A percentile compares a stretch with the other conserved stretches of the same genome.
Evolutionary conservation across 1,140 invertebrate species (phyloP).

Genomic region (Mizuhopecten yessoensis): DNA sequence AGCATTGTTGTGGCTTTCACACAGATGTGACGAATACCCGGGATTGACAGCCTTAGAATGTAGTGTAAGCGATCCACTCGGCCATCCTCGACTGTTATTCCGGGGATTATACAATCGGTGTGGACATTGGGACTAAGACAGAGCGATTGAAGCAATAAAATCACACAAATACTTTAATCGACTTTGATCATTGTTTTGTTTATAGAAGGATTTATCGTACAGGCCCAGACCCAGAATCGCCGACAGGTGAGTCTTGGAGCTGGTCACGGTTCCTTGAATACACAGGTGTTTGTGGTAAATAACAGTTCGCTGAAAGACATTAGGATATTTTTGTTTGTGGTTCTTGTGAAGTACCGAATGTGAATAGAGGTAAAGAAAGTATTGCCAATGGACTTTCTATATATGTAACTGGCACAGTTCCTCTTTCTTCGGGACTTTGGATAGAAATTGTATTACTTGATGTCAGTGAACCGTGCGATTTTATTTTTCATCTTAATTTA

Average conservation of each 20-base stretch:
- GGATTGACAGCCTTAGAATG: background rate
- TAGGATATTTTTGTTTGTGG: constrained; percentile 6
- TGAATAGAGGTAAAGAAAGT: constrained; percentile 1
- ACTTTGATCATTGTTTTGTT: constrained; percentile 29
- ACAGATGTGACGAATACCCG: background rate
- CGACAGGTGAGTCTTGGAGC: background rate
- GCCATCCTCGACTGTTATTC: background rate
- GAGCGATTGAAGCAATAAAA: constrained; percentile 33
- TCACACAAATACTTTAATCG: constrained; percentile 9
- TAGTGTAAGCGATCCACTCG: background rate
- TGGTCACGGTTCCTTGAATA: background rate
- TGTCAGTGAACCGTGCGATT: background rate
- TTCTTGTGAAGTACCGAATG: background rate
- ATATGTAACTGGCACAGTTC: background rate
- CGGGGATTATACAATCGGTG: background rate
- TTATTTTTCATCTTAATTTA: background rate
- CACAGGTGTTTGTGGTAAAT: constrained; percentile 32
- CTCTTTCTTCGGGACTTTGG: background rate
- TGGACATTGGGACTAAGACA: background rate
- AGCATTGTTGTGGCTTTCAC: constrained; percentile 33
- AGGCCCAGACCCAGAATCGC: background rate
- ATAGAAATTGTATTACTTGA: background rate
- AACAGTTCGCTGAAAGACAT: constrained; percentile 20
- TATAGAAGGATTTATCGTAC: background rate
- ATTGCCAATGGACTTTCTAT: background rate